Base-by-base conservation (phyloP, 2,797 vertebrate species). In the Danio jaintianensis region DNA sequence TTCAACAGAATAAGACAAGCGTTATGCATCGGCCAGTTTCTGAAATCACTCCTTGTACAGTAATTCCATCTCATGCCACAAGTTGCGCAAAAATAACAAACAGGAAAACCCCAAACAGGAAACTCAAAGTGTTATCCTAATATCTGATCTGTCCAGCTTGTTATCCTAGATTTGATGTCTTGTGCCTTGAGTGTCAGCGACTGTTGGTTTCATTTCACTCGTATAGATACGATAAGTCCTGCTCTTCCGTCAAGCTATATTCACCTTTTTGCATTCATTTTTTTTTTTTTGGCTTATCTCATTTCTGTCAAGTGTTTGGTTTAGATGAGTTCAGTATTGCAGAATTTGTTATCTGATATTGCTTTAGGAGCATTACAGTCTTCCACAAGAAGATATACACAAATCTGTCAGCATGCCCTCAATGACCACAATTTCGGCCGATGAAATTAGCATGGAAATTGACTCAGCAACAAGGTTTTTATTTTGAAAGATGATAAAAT, bases 291-390 rank as follows among this genome's bases (percentile, higher is more conserved):
- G 3, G 29, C 84, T 88, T 82, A 81, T 77, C 85, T 82, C 77
- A 56, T 88, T 85, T 85, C 82, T 80, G 81, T 87, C 73, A 85
- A 74, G 78, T 87, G 84, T 88, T 86, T 84, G 86, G 84, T 88
- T 87, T 79, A 56, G 52, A 82, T 63, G 40, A 75, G 53, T 53
- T 78, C 73, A 42, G 64, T 69, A 69, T 18, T 56, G 63, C 83
- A 67, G 45, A 76, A 64, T 75, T 61, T 36, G 74, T 83, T 62
- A 67, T 88, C 80, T 82, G 58, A 43, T 66, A 62, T 83, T 22
- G n/a, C 84, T 85, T 86, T 79, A 85, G 71, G 75, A 85, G 83
- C 3, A 73, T 87, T 78, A 86, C 85, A 86, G 81, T 79, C 82
- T 83, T 90, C 73, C 82, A 45, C 82, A 76, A 78, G 52, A 67